phyloP scores from a whole-genome alignment of 2,797 vertebrate genomes.

The Oreochromis grahami region DNA sequence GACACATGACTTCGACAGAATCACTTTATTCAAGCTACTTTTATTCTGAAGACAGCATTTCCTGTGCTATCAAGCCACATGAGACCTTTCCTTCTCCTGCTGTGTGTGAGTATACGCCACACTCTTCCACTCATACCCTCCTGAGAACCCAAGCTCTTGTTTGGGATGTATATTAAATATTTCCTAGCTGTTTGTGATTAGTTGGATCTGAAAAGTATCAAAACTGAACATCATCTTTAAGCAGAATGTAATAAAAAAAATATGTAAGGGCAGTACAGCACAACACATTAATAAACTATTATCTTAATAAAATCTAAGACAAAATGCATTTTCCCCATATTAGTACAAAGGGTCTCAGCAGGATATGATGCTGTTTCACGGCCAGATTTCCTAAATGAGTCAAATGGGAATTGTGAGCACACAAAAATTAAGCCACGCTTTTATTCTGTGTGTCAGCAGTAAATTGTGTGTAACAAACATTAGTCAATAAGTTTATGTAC shows the following conservation, averaged over 20 bases:
- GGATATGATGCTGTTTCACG: not conserved
- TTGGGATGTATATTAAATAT: not conserved
- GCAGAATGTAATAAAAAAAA: not conserved
- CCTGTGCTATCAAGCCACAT: not conserved
- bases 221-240: not conserved
- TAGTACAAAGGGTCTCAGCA: too few relatives aligned
- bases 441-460: not conserved
- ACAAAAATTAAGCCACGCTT: fast-evolving
- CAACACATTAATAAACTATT: not conserved
- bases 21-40: fast-evolving
- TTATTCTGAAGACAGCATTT: not conserved
- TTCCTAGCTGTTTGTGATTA: not conserved
- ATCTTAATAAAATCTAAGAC: fast-evolving
- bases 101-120: constrained; percentile 21
- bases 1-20: fast-evolving
- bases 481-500: not conserved
- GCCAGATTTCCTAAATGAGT: fast-evolving
- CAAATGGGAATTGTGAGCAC: not conserved
- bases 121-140: not conserved
- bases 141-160: not conserved
- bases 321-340: not conserved
- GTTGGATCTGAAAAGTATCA: not conserved
- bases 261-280: not conserved
- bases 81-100: not conserved
- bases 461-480: not conserved